A percentile compares a stretch with the other conserved stretches of the same genome.
Evolutionary conservation across 2,113 vertebrate species (phyloP).

Genomic region (Gadus macrocephalus): DNA sequence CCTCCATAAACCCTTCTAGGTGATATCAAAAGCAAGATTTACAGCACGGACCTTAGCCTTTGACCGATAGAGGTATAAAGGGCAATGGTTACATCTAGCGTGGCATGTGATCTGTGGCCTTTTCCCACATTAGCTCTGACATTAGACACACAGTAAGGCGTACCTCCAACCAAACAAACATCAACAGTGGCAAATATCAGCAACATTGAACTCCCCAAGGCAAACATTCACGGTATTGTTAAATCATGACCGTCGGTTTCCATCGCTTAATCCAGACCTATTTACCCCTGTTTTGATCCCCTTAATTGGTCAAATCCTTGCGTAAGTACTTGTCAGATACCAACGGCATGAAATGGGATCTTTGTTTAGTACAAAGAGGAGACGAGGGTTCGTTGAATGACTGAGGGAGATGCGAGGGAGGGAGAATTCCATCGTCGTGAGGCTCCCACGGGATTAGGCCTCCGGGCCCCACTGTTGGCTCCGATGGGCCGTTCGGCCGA

Average conservation of each 20-base stretch:
- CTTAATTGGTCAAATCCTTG: conserved; percentile 52
- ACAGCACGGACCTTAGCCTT: too few relatives aligned
- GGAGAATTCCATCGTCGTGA: conserved; percentile 27
- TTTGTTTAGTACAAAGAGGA: conserved; percentile 15
- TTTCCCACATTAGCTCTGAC: too few relatives aligned
- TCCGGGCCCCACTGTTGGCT: neutral
- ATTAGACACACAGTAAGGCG: too few relatives aligned
- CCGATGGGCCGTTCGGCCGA: conserved; percentile 39
- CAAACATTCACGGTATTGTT: conserved; percentile 17
- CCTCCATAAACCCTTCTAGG: too few relatives aligned
- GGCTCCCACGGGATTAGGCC: conserved; percentile 35
- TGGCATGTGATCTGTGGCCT: neutral
- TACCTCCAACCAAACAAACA: too few relatives aligned
- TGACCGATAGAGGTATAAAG: too few relatives aligned
- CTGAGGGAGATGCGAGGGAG: neutral
- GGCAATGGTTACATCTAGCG: too few relatives aligned
- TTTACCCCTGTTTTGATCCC: conserved; percentile 26
- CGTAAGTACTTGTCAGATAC: conserved; percentile 47
- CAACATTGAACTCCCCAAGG: neutral
- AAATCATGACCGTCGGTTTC: conserved; percentile 18
- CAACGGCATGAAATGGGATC: conserved; percentile 36
- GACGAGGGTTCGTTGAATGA: neutral
- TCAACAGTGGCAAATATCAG: conserved; percentile 1
- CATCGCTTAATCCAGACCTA: conserved; percentile 10
- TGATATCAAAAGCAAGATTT: too few relatives aligned